A percentile compares a stretch with the other conserved stretches of the same genome.
Evolutionary conservation across 2,888 invertebrate genomes (phyloP).

Genomic region (Euphydryas editha): DNA sequence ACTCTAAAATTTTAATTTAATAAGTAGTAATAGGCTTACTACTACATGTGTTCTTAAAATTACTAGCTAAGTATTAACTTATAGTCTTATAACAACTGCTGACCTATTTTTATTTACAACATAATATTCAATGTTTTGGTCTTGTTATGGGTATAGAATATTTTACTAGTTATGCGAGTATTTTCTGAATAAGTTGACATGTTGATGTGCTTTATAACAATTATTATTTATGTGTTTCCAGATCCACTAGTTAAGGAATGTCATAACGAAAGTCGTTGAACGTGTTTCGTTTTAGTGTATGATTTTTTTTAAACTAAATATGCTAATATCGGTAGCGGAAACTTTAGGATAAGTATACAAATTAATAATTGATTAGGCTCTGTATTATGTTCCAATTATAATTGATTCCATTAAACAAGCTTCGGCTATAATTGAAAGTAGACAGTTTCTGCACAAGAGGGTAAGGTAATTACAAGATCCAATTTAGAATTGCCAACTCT

Average conservation of each 20-base stretch:
- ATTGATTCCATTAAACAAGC: conserved; percentile 81
- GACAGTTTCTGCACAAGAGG: conserved; percentile 80
- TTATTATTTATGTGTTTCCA: conserved; percentile 1
- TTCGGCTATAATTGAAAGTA: conserved; percentile 81
- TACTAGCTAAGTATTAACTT: too few species aligned
- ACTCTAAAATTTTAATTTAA: not conserved
- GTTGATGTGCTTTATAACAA: not conserved
- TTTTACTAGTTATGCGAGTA: not conserved
- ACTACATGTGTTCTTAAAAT: too few species aligned
- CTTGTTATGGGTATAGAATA: not conserved
- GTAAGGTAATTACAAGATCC: conserved; percentile 84
- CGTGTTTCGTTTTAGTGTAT: conserved; percentile 19
- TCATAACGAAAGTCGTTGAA: conserved; percentile 22
- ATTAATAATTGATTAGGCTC: conserved; percentile 32
- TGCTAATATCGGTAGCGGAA: not conserved
- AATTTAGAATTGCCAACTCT: conserved; percentile 84
- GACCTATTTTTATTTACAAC: too few species aligned
- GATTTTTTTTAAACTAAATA: not conserved
- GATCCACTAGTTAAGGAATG: conserved; percentile 11
- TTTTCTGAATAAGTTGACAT: not conserved
- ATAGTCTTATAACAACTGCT: too few species aligned
- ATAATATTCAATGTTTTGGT: too few species aligned
- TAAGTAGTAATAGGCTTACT: not conserved
- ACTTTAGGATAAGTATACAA: conserved; percentile 21
- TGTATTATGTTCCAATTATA: conserved; percentile 76